phyloP scores from a whole-genome alignment of 2,113 vertebrate species.

The Mixornis gularis region DNA sequence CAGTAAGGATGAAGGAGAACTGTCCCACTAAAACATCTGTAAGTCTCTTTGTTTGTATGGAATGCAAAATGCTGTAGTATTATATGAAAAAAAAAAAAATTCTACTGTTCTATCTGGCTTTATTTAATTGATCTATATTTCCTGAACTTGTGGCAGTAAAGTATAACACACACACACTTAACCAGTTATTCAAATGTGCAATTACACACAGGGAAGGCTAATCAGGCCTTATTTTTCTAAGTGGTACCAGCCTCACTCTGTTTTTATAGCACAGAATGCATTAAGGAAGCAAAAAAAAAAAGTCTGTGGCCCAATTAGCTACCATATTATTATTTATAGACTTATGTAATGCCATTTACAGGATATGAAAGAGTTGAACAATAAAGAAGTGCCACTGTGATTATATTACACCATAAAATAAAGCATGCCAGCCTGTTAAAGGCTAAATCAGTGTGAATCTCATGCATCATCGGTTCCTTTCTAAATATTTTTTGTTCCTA shows the following conservation, averaged over 20 bases:
- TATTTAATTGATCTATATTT: not conserved
- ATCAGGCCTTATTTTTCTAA: not conserved
- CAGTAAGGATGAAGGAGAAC: not conserved
- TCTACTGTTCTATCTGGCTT: not conserved
- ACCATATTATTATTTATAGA: constrained; percentile 45
- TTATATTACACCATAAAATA: constrained; percentile 19
- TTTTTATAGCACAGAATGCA: not conserved
- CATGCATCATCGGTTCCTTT: not conserved
- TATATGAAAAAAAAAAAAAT: not conserved
- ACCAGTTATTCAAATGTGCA: not conserved
- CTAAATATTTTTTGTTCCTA: not conserved
- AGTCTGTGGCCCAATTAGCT: not conserved
- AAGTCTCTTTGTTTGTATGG: not conserved
- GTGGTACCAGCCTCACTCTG: not conserved
- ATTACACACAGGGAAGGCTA: not conserved
- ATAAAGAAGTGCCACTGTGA: not conserved
- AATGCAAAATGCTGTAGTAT: not conserved
- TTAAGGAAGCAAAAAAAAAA: not conserved
- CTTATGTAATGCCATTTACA: constrained; percentile 28
- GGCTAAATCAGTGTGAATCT: not conserved
- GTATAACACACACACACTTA: not conserved
- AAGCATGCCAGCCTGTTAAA: not conserved
- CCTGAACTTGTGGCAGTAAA: not conserved
- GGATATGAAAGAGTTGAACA: not conserved
- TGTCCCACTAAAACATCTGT: not conserved